phyloP scores from a whole-genome alignment of 2,113 vertebrate genomes.

The Edolisoma coerulescens region DNA sequence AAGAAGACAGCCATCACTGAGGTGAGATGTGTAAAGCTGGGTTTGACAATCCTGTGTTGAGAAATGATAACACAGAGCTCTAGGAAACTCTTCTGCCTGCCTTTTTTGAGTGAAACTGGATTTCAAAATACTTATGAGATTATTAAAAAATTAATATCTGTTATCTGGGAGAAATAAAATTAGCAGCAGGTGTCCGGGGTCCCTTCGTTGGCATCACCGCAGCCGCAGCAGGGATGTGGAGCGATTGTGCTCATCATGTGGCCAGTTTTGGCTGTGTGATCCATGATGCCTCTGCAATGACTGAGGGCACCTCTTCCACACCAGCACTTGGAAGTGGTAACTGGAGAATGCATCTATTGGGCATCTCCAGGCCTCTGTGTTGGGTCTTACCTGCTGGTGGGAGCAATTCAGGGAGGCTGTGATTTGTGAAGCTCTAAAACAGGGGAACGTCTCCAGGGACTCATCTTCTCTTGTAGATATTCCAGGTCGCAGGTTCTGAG shows the following conservation, averaged over 20 bases:
- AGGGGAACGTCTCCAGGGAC: neutral
- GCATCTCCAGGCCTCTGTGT: neutral
- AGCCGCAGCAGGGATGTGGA: neutral
- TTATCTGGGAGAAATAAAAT: neutral
- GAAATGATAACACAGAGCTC: neutral
- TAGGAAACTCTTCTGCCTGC: neutral
- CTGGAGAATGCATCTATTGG: rapidly evolving
- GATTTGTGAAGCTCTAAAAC: neutral
- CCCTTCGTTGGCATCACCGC: neutral
- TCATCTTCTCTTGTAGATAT: neutral
- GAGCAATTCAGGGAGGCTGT: neutral
- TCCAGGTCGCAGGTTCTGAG: slow-evolving; percentile 1
- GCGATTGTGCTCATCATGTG: neutral
- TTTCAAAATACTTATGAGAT: neutral
- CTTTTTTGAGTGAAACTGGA: neutral
- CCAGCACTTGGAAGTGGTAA: neutral
- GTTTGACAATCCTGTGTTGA: neutral
- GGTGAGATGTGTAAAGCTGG: slow-evolving; percentile 58
- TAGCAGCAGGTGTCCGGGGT: neutral
- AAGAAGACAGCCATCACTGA: slow-evolving; percentile 58
- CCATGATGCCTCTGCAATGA: neutral
- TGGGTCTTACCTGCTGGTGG: neutral
- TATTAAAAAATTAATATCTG: neutral
- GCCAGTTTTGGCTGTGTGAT: neutral
- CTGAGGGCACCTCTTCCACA: neutral